Percentiles rank a stretch among this genome's conserved stretches.
Evolutionary conservation across 2,888 invertebrate genomes (phyloP).

Genomic region (Camponotus fellah): DNA sequence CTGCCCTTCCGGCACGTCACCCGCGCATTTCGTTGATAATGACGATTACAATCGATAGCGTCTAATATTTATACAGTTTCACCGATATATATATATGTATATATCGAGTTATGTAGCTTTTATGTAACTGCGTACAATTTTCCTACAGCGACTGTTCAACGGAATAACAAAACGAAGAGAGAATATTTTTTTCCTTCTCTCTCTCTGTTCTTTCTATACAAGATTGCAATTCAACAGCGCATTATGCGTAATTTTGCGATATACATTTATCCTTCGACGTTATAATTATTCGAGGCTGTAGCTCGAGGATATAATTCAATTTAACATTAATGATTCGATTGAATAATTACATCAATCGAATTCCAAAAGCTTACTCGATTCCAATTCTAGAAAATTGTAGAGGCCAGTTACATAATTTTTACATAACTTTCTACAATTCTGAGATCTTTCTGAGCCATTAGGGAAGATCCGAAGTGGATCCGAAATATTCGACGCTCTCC

Average conservation of each 20-base stretch:
- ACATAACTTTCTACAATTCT: constrained; percentile 17
- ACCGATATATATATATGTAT: background rate
- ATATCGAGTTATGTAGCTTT: constrained; percentile 8
- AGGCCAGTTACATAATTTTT: constrained; percentile 23
- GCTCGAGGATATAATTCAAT: constrained; percentile 15
- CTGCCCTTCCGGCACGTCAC: constrained; percentile 57
- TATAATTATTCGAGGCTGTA: background rate
- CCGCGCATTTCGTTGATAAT: constrained; percentile 38
- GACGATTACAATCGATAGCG: background rate
- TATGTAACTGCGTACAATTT: constrained; percentile 28
- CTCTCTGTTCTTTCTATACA: background rate
- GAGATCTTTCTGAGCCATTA: background rate
- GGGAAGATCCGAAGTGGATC: background rate
- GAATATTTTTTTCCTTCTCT: background rate
- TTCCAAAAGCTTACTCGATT: background rate
- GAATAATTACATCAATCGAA: background rate
- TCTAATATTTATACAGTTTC: constrained; percentile 35
- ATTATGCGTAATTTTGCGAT: background rate
- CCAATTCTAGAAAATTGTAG: background rate
- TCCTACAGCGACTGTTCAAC: background rate
- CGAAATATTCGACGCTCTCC: background rate
- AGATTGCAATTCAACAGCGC: constrained; percentile 29
- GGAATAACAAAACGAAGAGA: constrained; percentile 5
- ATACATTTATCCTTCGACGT: background rate
- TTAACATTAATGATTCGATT: background rate